Base-by-base conservation (phyloP, 2,888 invertebrate genomes). In the Aricia artaxerxes region DNA sequence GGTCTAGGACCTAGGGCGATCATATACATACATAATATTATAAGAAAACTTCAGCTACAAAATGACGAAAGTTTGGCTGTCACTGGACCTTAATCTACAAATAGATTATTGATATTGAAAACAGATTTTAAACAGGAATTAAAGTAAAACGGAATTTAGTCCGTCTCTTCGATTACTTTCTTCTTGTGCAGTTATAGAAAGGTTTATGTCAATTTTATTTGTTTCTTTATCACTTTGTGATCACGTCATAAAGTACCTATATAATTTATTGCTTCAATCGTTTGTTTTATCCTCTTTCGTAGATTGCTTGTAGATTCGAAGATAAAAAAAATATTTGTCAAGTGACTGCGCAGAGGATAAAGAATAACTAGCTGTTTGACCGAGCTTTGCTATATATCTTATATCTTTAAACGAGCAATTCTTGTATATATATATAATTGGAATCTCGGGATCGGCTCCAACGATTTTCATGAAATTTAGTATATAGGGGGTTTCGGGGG, bases 241-340 rank as follows among this genome's bases (percentile, higher is more conserved):
- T 64, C 24, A 64, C 24, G 64, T 31, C 9, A 64, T 64, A 64
- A 64, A 64, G 31, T 64, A 24, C 24, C 24, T 24, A 3, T 9
- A 16, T 64, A 31, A 61, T 61, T 31, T 64, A 31, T 31, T 64
- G 64, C 31, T 64, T 31, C 31, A 11, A 31, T 24, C 24, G 0
- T 31, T 31, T 64, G 64, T 64, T 64, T 57, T 64, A 64, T 31
- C 11, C 31, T 24, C 64, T 64, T 64, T 64, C 64, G 64, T 61
- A 7, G 24, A 31, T 31, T 64, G 64, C 24, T 64, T 64, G 64
- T 31, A 64, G 24, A 31, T 57, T 57, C 4, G 57, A 57, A 57
- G 53, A 57, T 13, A 57, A 13, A 57, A 57, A 38, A 49, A 13
- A 53, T 13, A 13, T 57, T 13, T 13, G 53, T 57, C 53, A 57